Percentiles rank a stretch among this genome's conserved stretches.
These are phyloP conservation scores for Lanius collurio DNA, from an alignment of 2,113 vertebrate species.

Conservation along the genomic window DNA sequence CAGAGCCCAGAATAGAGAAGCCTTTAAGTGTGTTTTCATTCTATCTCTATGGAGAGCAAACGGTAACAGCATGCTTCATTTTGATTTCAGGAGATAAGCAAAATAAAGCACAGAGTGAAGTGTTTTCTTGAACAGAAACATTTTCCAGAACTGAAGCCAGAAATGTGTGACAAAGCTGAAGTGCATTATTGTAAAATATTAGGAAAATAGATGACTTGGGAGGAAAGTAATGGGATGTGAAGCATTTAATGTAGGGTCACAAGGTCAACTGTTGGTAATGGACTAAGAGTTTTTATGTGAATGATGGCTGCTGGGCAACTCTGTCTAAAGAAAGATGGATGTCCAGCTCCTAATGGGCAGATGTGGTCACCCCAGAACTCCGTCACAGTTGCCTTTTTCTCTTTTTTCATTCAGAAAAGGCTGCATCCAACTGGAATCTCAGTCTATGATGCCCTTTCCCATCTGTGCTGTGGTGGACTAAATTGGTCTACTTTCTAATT, in stretches of 20 bases:
- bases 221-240: slow-evolving; percentile 31
- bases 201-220: neutral
- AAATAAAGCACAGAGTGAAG: neutral
- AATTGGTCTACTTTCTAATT: neutral
- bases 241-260: neutral
- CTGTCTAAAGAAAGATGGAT: slow-evolving; percentile 21
- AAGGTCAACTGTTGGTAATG: slow-evolving; percentile 31
- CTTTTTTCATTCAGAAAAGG: neutral
- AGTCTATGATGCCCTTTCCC: neutral
- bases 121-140: neutral
- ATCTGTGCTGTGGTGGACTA: neutral
- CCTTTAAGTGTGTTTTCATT: neutral
- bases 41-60: neutral
- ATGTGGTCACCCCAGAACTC: neutral
- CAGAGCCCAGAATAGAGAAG: neutral
- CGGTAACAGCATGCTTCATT: neutral
- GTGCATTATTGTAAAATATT: slow-evolving; percentile 20
- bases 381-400: neutral
- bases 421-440: neutral
- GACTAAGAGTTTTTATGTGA: slow-evolving; percentile 19
- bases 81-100: slow-evolving; percentile 35
- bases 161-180: slow-evolving; percentile 26
- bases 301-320: neutral
- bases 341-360: neutral
- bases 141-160: slow-evolving; percentile 27